Percentiles rank a stretch among this genome's conserved stretches.
Evolutionary conservation across 2,797 vertebrate species (phyloP).

Genomic region (Emys orbicularis): DNA sequence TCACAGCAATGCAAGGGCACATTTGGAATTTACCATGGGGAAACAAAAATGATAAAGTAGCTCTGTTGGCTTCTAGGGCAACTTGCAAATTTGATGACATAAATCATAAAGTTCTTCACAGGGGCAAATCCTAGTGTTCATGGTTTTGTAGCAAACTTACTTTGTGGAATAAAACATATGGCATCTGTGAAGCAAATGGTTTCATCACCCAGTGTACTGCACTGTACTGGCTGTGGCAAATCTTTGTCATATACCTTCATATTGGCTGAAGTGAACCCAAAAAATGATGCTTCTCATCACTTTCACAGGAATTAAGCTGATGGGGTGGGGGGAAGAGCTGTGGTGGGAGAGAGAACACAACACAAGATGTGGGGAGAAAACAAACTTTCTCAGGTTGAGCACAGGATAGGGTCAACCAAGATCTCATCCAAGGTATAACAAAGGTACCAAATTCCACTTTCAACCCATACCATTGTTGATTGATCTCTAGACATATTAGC

Average conservation of each 20-base stretch:
- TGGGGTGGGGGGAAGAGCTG: background rate
- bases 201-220: background rate
- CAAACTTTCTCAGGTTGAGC: background rate
- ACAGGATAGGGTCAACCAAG: background rate
- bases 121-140: background rate
- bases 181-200: background rate
- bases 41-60: slow-evolving; percentile 38
- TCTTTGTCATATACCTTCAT: background rate
- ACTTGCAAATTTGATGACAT: slow-evolving; percentile 31
- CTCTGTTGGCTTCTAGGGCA: slow-evolving; percentile 41
- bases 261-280: background rate
- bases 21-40: slow-evolving; percentile 58
- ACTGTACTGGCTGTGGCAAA: background rate
- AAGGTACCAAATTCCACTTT: background rate
- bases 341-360: background rate
- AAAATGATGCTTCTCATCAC: background rate
- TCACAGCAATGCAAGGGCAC: slow-evolving; percentile 66
- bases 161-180: background rate
- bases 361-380: background rate
- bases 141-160: slow-evolving; percentile 5
- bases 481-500: background rate
- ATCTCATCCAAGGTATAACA: background rate
- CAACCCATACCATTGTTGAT: background rate
- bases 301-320: background rate
- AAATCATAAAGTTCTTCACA: slow-evolving; percentile 40